Conservation (phyloP, 2,888 invertebrate genomes). For the Melangyna quadrimaculata region DNA sequence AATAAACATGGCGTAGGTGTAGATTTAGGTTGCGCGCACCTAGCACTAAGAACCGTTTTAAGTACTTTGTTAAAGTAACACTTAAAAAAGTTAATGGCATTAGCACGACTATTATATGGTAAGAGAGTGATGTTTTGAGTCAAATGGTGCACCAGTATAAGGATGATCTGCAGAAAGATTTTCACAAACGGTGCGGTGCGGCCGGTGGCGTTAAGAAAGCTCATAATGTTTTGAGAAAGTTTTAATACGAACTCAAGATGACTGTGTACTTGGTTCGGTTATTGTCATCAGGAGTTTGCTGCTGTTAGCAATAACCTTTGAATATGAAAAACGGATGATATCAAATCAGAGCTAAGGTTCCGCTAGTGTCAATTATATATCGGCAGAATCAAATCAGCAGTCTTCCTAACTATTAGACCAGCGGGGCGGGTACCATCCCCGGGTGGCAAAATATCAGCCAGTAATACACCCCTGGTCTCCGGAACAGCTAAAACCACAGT, state of each 20-base stretch:
- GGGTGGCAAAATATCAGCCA: too few species aligned
- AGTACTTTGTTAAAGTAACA: slow-evolving; percentile 68
- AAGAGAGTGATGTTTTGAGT: background rate
- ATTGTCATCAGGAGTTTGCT: background rate
- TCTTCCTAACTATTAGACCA: too few species aligned
- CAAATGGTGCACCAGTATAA: background rate
- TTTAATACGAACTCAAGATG: background rate
- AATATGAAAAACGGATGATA: background rate
- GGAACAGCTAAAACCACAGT: too few species aligned
- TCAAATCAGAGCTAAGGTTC: too few species aligned
- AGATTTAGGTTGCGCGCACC: slow-evolving; percentile 49
- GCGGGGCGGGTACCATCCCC: too few species aligned
- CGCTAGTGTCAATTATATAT: too few species aligned
- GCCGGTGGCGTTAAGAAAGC: too few species aligned
- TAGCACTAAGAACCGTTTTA: slow-evolving; percentile 55
- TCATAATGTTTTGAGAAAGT: too few species aligned
- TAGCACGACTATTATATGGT: slow-evolving; percentile 41
- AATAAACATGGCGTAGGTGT: slow-evolving; percentile 13
- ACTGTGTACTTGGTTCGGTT: background rate
- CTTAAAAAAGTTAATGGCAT: slow-evolving; percentile 54
- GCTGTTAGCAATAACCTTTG: background rate
- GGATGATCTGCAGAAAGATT: slow-evolving; percentile 32
- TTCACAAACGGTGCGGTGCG: too few species aligned
- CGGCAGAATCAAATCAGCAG: too few species aligned
- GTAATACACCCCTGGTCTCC: too few species aligned